Base-by-base conservation (phyloP, 1,140 invertebrate species). In the Anthonomus grandis region DNA sequence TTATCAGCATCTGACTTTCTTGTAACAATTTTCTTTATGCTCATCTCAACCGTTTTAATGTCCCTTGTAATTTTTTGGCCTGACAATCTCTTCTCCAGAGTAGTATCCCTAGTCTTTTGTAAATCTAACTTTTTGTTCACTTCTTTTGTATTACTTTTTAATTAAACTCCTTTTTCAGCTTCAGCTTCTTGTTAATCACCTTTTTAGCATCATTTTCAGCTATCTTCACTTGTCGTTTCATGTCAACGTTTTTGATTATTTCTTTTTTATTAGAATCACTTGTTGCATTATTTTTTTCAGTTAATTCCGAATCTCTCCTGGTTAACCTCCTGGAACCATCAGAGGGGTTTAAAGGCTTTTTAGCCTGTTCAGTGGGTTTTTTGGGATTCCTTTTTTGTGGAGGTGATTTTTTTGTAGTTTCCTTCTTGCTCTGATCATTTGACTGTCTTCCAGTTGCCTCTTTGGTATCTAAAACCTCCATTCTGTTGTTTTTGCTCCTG, bases 21-120 rank as follows among this genome's bases (percentile, higher is more conserved):
- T 17, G 31, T 55, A 18, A 55, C 42, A 15, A 60, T 36, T 44
- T 54, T 50, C 17, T 46, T n/a, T n/a, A n/a, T 22, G 23, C 41
- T 59, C 41, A 51, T 36, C 46, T 60, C 53, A 8, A 51, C 12
- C n/a, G 42, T 57, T 38, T 55, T 55, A 18, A 46, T 5, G 17
- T 55, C 52, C 18, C 15, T n/a, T 10, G 42, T 55, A 2, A 55
- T 23, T 38, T 45, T 55, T 19, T 55, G 42, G 12, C 52, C 52
- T 6, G 15, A 13, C 18, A 47, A 27, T 17, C 12, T 38, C 4
- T 37, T 39, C 36, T 55, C 52, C 15, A 47, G 12, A 4, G 39
- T 17, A 9, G 48, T 51, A 12, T 59, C 78, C 10, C 22, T 50
- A 9, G 47, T 57, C 21, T 57, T 57, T 17, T 49, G 52, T 4